These are phyloP conservation scores for Drosophila buzzatii DNA, from an alignment of 2,888 invertebrate species.

Conservation along the genomic window DNA sequence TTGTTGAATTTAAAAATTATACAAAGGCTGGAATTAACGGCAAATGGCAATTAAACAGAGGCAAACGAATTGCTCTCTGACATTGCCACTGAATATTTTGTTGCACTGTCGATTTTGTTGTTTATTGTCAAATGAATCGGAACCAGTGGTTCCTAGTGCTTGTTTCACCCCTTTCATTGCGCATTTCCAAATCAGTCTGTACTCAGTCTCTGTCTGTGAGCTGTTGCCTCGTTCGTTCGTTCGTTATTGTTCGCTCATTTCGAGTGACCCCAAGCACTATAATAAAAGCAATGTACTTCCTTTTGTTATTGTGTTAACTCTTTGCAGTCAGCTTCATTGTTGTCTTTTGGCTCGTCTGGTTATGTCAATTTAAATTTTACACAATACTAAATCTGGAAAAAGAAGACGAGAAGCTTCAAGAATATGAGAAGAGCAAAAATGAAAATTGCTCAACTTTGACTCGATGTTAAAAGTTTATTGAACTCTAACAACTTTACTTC, in stretches of 20 bases:
- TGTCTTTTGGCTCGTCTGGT: conserved; percentile 44
- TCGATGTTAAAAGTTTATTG: conserved; percentile 63
- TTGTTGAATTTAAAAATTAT: not conserved
- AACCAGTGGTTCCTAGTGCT: conserved; percentile 50
- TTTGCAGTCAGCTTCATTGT: conserved; percentile 49
- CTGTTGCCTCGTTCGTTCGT: conserved; percentile 29
- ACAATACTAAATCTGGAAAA: conserved; percentile 26
- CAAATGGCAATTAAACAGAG: conserved; percentile 42
- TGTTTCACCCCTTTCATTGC: not conserved
- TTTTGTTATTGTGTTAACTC: conserved; percentile 34
- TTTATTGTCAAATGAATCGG: conserved; percentile 71
- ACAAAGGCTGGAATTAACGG: conserved; percentile 21
- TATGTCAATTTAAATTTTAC: conserved; percentile 67
- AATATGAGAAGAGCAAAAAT: conserved; percentile 63
- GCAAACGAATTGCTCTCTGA: conserved; percentile 19
- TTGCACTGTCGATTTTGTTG: conserved; percentile 47
- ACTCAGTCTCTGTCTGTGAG: not conserved
- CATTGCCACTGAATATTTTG: conserved; percentile 26
- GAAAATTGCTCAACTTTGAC: conserved; percentile 56
- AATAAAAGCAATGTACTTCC: conserved; percentile 39
- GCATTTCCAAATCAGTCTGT: not conserved
- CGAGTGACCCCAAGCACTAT: conserved; percentile 52
- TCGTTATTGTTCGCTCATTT: conserved; percentile 64
- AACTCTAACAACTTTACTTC: conserved; percentile 47
- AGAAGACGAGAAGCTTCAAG: conserved; percentile 1